These are phyloP conservation scores for Tyria jacobaeae DNA, from an alignment of 2,888 invertebrate species.

Conservation along the genomic window DNA sequence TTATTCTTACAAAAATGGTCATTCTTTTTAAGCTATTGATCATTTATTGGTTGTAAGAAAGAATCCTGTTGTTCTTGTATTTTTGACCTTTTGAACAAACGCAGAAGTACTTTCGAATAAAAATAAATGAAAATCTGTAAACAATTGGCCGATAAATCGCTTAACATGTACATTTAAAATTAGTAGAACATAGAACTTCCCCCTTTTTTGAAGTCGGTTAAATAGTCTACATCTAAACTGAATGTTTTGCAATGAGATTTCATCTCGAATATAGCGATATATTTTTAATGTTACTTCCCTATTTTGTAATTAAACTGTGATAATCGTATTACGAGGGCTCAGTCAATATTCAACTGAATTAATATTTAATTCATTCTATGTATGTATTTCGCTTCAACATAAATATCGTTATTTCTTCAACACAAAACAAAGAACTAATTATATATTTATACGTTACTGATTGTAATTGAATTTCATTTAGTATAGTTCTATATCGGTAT, in stretches of 20 bases:
- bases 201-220: too few species aligned
- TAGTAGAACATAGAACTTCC: too few species aligned
- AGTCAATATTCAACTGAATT: conserved; percentile 32
- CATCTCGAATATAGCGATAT: not conserved
- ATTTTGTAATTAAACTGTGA: conserved; percentile 18
- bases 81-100: too few species aligned
- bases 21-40: too few species aligned
- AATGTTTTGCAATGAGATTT: not conserved
- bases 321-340: conserved; percentile 15
- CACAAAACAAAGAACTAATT: not conserved
- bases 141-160: too few species aligned
- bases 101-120: too few species aligned
- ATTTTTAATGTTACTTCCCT: conserved; percentile 1
- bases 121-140: too few species aligned
- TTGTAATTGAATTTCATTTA: not conserved
- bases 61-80: too few species aligned
- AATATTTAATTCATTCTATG: conserved; percentile 27
- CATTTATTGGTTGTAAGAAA: too few species aligned
- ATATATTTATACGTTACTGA: not conserved
- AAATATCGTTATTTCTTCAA: not conserved
- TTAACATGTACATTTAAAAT: too few species aligned
- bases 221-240: not conserved
- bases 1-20: too few species aligned
- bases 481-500: not conserved
- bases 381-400: not conserved